phyloP scores from a whole-genome alignment of 2,113 vertebrate genomes.

The Neodon shergylaensis region DNA sequence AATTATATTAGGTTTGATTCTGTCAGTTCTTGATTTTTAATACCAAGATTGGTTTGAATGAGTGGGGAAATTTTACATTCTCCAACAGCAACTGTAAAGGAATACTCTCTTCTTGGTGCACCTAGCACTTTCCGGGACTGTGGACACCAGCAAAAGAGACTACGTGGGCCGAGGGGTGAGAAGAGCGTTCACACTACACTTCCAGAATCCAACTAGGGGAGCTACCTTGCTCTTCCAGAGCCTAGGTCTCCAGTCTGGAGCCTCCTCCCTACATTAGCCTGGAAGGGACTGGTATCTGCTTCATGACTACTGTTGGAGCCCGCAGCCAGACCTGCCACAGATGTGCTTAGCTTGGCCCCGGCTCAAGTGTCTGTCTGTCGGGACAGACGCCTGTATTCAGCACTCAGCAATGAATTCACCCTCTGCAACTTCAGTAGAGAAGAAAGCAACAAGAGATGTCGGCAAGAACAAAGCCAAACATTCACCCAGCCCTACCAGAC shows the following conservation, averaged over 20 bases:
- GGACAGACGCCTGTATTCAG: neutral
- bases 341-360: accelerated
- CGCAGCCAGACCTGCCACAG: neutral
- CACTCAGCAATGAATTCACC: accelerated
- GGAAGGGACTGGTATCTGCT: neutral
- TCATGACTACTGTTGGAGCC: neutral
- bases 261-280: neutral
- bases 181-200: neutral
- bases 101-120: neutral
- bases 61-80: neutral
- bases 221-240: accelerated
- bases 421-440: accelerated
- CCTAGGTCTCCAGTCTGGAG: neutral
- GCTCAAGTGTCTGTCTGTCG: accelerated
- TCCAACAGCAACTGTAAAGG: accelerated
- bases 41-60: neutral
- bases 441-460: accelerated
- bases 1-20: neutral
- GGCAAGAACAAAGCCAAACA: neutral
- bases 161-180: accelerated
- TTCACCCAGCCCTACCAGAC: accelerated
- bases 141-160: neutral
- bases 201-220: neutral
- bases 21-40: neutral
- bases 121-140: accelerated